Evolutionary conservation across 2,888 invertebrate species (phyloP).

Genomic region (Rhagium mordax): DNA sequence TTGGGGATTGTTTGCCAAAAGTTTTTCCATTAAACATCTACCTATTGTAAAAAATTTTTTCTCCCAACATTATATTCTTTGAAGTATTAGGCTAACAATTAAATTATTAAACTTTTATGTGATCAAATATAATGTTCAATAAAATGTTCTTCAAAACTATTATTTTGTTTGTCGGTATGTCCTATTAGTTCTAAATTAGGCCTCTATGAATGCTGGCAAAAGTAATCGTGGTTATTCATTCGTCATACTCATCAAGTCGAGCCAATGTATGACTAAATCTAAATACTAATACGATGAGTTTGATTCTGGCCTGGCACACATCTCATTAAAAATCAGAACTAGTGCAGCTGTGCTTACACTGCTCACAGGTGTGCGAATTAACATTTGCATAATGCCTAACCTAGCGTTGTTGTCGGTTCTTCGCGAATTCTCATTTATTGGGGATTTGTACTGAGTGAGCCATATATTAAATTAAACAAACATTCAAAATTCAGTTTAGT

Average conservation of each 20-base stretch:
- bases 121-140: too few relatives aligned
- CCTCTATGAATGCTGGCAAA: constrained; percentile 1
- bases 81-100: too few relatives aligned
- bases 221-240: neutral
- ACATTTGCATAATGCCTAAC: constrained; percentile 37
- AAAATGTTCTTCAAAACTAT: too few relatives aligned
- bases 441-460: neutral
- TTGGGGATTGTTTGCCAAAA: too few relatives aligned
- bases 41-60: too few relatives aligned
- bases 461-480: too few relatives aligned
- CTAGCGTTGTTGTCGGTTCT: constrained; percentile 14
- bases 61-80: too few relatives aligned
- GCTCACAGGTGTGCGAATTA: constrained; percentile 49
- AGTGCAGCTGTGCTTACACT: constrained; percentile 53
- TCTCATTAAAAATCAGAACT: constrained; percentile 49
- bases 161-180: too few relatives aligned
- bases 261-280: constrained; percentile 14
- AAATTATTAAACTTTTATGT: too few relatives aligned
- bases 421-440: neutral
- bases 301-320: constrained; percentile 42
- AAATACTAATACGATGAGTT: constrained; percentile 8
- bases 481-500: too few relatives aligned
- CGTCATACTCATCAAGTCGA: neutral
- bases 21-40: too few relatives aligned
- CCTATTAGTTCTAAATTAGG: neutral